Evolutionary conservation across 2,113 vertebrate genomes (phyloP), one percentile per base, ranked within the genome.

Genomic region (Acanthisitta chloris): DNA sequence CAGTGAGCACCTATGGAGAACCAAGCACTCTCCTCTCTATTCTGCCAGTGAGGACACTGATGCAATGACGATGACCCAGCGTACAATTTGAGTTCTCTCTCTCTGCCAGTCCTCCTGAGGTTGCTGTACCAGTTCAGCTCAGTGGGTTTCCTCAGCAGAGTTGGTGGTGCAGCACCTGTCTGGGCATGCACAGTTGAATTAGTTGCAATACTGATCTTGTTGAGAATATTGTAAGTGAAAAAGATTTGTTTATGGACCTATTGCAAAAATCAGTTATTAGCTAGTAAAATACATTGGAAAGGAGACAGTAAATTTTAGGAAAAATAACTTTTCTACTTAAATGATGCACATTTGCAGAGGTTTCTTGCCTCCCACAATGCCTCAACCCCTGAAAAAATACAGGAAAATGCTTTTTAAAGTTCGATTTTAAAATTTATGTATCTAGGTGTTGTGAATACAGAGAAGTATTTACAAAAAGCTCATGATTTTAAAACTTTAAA

Each of bases 61-160:
- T 33, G 72, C 54, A 69, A 61, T 0, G 6, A 11, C 2, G 3
- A 18, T 8, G 2, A 31, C 46, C n/a, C 26, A 34, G 28, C 34
- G 13, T 58, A 2, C 15, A 17, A 2, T 48, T 59, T 20, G 28
- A n/a, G 34, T 34, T 51, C 14, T 34, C 10, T 16, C 33, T 66
- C 59, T 55, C 38, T 61, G 14, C 24, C 31, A 24, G 8, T 23
- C 14, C 72, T 55, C 2, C 0, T 81, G 14, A 55, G 26, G 15
- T 8, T 65, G 5, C 48, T 0, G 1, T 11, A 3, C 40, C 4
- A 1, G 26, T n/a, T 86, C 72, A 73, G 64, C 46, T 55, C 4
- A 2, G n/a, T 51, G 58, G 12, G 16, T 58, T 91, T 73, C 34
- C 64, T 78, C 72, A 61, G 40, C 54, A 69, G 48, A 48, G 12